A percentile compares a stretch with the other conserved stretches of the same genome.
Conservation (phyloP, 2,888 invertebrate species). For the Campoplex nolae region DNA sequence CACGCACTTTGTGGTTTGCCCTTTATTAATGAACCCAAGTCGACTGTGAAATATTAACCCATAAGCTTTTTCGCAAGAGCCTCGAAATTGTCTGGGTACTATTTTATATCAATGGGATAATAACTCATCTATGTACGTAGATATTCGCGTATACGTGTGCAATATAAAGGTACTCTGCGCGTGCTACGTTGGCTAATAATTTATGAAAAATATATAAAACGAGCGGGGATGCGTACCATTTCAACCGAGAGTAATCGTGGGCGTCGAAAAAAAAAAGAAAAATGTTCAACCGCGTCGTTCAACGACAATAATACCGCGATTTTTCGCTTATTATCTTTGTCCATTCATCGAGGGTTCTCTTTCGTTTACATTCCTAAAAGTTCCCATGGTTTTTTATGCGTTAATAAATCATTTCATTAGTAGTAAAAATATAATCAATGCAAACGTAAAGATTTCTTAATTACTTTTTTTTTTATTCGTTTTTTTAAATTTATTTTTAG, state of each 20-base stretch:
- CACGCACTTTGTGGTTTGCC: conserved; percentile 78
- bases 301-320: conserved; percentile 36
- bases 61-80: conserved; percentile 34
- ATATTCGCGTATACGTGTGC: neutral
- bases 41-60: conserved; percentile 72
- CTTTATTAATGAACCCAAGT: conserved; percentile 78
- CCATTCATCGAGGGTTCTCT: conserved; percentile 9
- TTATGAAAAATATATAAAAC: conserved; percentile 39
- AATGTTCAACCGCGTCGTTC: conserved; percentile 58
- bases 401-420: neutral
- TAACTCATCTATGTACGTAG: conserved; percentile 34
- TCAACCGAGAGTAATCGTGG: conserved; percentile 57
- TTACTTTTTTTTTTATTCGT: no score
- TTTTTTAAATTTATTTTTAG: no score
- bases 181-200: conserved; percentile 18
- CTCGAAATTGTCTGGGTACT: conserved; percentile 9
- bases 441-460: no score
- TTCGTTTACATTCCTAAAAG: neutral
- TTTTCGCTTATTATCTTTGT: conserved; percentile 57
- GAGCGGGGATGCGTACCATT: conserved; percentile 43
- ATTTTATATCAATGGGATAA: conserved; percentile 42
- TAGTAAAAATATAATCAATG: neutral
- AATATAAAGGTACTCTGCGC: neutral
- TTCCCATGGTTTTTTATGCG: conserved; percentile 40
- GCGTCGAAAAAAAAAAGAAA: conserved; percentile 29